phyloP scores from a whole-genome alignment of 1,140 invertebrate species.

The Drosophila virilis region DNA sequence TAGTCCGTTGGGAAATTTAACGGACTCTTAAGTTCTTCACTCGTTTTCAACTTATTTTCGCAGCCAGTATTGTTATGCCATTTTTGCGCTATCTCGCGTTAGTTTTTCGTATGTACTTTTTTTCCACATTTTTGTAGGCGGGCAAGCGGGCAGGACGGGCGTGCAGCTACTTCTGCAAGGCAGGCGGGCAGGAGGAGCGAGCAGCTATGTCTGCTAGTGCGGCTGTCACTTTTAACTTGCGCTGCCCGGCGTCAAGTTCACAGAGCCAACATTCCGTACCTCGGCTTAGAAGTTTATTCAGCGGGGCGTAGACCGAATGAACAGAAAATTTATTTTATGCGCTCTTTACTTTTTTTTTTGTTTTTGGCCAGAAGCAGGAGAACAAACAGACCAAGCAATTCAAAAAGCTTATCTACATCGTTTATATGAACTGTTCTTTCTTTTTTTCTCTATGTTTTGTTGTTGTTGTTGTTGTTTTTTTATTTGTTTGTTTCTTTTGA shows the following conservation, averaged over 20 bases:
- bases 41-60: conserved; percentile 74
- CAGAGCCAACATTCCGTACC: conserved; percentile 26
- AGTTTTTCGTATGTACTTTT: conserved; percentile 28
- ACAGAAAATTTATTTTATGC: conserved; percentile 76
- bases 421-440: conserved; percentile 67
- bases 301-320: conserved; percentile 13
- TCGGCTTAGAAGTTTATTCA: conserved; percentile 21
- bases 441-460: conserved; percentile 26
- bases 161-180: background rate
- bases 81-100: conserved; percentile 47
- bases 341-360: conserved; percentile 45
- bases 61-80: conserved; percentile 73
- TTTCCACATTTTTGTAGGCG: conserved; percentile 28
- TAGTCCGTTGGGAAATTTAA: conserved; percentile 81
- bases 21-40: conserved; percentile 80
- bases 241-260: conserved; percentile 39
- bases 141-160: no score
- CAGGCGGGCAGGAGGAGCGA: background rate
- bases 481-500: conserved; percentile 21
- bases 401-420: conserved; percentile 68
- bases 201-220: conserved; percentile 14
- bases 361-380: conserved; percentile 17
- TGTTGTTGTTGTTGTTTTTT: conserved; percentile 29
- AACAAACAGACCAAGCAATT: conserved; percentile 32
- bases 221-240: conserved; percentile 74